Evolutionary conservation across 2,113 vertebrate species (phyloP).

Genomic region (Meles meles): DNA sequence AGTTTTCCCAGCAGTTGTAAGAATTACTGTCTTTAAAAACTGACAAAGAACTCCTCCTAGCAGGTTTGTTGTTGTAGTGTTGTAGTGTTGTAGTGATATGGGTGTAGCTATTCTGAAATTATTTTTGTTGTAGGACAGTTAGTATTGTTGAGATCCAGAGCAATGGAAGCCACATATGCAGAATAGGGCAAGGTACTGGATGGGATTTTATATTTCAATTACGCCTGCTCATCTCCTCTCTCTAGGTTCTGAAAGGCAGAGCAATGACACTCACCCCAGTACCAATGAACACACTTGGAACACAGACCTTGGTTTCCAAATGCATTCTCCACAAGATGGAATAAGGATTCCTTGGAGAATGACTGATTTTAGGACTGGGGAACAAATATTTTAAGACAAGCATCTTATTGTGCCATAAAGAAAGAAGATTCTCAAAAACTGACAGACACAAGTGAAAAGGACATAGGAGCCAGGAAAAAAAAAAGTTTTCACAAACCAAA

Average conservation of each 20-base stretch:
- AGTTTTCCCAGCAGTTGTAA: not conserved
- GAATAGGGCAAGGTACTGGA: not conserved
- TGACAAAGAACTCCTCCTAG: not conserved
- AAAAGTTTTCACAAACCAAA: constrained; percentile 8
- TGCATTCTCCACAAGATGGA: not conserved
- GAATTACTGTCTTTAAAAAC: not conserved
- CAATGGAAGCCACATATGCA: not conserved
- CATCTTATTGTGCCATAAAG: not conserved
- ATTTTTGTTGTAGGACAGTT: not conserved
- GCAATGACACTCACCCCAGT: not conserved
- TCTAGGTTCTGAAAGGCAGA: not conserved
- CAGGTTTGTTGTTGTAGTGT: not conserved
- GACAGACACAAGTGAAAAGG: not conserved
- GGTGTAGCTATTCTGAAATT: not conserved
- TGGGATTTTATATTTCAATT: not conserved
- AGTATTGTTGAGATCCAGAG: not conserved
- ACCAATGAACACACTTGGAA: not conserved
- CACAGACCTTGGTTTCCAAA: not conserved
- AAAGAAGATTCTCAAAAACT: not conserved
- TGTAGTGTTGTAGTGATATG: not conserved
- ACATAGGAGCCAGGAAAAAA: not conserved
- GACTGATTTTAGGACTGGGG: not conserved
- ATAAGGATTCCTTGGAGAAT: not conserved
- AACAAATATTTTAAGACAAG: not conserved
- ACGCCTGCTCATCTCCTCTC: not conserved